phyloP scores from a whole-genome alignment of 2,113 vertebrate genomes.

The Rhinoderma darwinii region DNA sequence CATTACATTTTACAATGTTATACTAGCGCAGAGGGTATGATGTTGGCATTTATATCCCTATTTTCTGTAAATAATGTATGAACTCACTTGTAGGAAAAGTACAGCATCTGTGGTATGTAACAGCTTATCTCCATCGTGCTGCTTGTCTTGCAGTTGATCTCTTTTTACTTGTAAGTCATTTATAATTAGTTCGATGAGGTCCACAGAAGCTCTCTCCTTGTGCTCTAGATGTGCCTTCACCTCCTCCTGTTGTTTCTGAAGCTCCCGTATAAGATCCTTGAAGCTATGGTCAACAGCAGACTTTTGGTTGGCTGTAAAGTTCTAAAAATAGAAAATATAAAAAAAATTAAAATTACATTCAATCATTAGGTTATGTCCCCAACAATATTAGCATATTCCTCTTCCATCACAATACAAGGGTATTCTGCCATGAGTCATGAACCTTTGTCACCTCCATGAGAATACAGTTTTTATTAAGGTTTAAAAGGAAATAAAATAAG shows the following conservation, averaged over 20 bases:
- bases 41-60: background rate
- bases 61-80: background rate
- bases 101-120: constrained; percentile 79
- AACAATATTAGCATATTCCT: too few relatives aligned
- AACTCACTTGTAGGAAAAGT: constrained; percentile 77
- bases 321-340: constrained; percentile 61
- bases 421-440: too few relatives aligned
- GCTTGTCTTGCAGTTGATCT: constrained; percentile 76
- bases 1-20: background rate
- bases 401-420: too few relatives aligned
- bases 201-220: constrained; percentile 74
- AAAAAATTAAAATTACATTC: background rate
- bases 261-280: constrained; percentile 76
- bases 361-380: background rate
- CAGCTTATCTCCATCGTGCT: constrained; percentile 78
- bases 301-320: constrained; percentile 80
- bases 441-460: too few relatives aligned
- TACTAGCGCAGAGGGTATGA: background rate
- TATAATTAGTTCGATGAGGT: constrained; percentile 76
- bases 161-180: constrained; percentile 77
- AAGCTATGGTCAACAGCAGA: constrained; percentile 79
- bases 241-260: constrained; percentile 80
- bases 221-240: constrained; percentile 77
- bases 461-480: too few relatives aligned
- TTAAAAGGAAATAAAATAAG: too few relatives aligned